Conservation (phyloP, 2,797 vertebrate species). For the Squalus acanthias region DNA sequence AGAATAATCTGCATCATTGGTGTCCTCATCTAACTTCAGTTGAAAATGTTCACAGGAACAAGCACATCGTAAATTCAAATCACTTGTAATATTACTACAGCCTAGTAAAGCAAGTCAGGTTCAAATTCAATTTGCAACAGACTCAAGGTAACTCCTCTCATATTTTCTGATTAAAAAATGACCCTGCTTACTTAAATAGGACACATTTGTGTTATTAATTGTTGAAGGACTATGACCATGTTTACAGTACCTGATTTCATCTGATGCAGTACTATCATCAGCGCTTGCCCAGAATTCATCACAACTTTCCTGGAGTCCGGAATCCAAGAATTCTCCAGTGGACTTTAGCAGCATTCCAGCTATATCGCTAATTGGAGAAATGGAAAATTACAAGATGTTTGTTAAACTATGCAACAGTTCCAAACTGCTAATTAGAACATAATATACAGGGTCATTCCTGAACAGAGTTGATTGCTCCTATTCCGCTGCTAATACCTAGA, state of each 20-base stretch:
- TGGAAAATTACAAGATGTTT: slow-evolving; percentile 29
- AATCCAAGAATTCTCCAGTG: slow-evolving; percentile 88
- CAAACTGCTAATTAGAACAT: not conserved
- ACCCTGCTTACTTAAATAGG: not conserved
- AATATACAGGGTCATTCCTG: not conserved
- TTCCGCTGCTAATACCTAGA: not conserved
- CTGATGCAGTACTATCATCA: slow-evolving; percentile 83
- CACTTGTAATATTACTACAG: not conserved
- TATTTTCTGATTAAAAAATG: not conserved
- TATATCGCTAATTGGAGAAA: slow-evolving; percentile 72
- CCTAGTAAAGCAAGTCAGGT: not conserved
- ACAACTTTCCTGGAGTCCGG: slow-evolving; percentile 80
- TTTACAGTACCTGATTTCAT: slow-evolving; percentile 80
- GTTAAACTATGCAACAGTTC: not conserved
- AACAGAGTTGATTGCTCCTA: not conserved
- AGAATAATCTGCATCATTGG: not conserved
- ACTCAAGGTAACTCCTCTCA: not conserved
- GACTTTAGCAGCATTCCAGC: slow-evolving; percentile 95
- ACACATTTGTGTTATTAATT: not conserved
- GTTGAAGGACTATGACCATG: not conserved
- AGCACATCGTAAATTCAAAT: not conserved
- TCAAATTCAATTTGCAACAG: not conserved
- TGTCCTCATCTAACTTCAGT: not conserved
- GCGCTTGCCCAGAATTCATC: slow-evolving; percentile 86
- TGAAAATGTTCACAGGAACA: not conserved